These are phyloP conservation scores for Hystrix brachyura DNA, from an alignment of 2,113 vertebrate genomes.

Conservation along the genomic window DNA sequence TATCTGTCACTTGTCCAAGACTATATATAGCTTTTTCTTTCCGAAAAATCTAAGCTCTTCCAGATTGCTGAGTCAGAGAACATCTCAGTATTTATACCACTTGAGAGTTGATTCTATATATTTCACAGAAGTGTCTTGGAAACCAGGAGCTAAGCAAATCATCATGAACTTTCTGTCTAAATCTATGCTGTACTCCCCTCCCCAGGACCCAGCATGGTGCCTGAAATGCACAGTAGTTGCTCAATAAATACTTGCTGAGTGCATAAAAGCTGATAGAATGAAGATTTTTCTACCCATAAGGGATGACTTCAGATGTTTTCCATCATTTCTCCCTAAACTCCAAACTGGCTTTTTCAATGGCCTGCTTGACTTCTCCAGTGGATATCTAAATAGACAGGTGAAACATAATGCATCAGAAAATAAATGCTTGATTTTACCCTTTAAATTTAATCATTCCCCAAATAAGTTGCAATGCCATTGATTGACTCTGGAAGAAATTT, in stretches of 20 bases:
- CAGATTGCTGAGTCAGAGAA: conserved; percentile 78
- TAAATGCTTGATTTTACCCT: not conserved
- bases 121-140: conserved; percentile 50
- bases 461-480: not conserved
- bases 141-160: conserved; percentile 10
- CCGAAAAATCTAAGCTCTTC: conserved; percentile 70
- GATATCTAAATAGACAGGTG: not conserved
- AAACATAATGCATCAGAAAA: not conserved
- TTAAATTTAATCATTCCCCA: not conserved
- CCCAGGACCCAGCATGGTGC: not conserved
- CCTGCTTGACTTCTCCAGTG: not conserved
- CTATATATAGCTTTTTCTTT: conserved; percentile 78
- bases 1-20: conserved; percentile 76
- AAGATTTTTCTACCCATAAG: not conserved
- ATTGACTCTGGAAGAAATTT: not conserved
- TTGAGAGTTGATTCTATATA: conserved; percentile 47
- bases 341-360: not conserved
- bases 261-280: not conserved
- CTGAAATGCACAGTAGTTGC: not conserved
- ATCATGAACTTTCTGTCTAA: not conserved
- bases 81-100: conserved; percentile 64
- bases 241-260: not conserved
- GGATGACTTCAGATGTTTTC: not conserved
- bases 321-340: not conserved
- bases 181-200: not conserved